Percentiles rank a stretch among this genome's conserved stretches.
phyloP scores from a whole-genome alignment of 2,113 vertebrate genomes.

The Atlantisia rogersi region DNA sequence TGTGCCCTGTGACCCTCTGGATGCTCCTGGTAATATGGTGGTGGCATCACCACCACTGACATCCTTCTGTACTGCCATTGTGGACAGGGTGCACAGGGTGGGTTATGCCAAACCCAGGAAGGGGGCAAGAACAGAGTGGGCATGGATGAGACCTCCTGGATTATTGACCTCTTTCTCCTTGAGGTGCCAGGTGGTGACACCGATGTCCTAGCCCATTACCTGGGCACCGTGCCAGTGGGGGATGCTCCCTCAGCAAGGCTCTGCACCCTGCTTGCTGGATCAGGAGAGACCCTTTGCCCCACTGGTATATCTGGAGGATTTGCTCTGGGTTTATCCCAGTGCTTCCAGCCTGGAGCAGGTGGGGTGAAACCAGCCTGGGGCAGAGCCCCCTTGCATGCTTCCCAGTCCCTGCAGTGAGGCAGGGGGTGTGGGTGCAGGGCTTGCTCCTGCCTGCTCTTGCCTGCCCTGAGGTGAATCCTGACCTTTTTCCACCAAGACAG shows the following conservation, averaged over 20 bases:
- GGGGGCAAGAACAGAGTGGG: too few species aligned
- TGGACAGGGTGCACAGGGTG: too few species aligned
- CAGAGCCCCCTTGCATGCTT: background rate
- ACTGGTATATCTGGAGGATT: background rate
- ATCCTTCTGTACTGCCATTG: background rate
- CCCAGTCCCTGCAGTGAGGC: background rate
- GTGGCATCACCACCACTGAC: background rate
- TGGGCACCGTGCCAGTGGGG: background rate
- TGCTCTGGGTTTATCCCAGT: fast-evolving
- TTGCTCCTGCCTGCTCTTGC: background rate
- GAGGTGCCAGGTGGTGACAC: too few species aligned
- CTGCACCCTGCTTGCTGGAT: background rate
- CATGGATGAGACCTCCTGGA: too few species aligned
- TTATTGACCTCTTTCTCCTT: too few species aligned
- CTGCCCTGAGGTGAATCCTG: background rate
- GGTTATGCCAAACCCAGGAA: too few species aligned
- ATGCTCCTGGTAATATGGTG: background rate
- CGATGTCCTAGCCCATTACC: too few species aligned
- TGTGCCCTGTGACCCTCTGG: background rate
- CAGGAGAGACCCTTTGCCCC: fast-evolving
- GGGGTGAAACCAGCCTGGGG: background rate
- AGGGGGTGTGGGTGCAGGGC: background rate
- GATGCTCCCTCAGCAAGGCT: background rate
- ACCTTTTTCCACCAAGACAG: background rate
- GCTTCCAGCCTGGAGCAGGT: background rate